Conservation (phyloP, 2,888 invertebrate species). For the Villa cingulata region DNA sequence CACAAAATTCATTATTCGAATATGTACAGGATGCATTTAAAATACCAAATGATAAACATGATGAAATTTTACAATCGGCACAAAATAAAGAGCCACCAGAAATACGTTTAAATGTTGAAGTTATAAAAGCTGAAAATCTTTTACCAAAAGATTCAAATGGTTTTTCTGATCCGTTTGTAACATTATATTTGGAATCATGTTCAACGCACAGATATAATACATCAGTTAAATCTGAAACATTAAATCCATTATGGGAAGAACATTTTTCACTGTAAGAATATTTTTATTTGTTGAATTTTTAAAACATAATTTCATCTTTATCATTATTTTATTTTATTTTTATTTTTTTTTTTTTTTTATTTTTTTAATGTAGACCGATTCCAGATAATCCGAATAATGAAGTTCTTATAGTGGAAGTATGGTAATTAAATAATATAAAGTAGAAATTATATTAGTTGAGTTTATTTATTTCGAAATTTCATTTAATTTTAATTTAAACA, state of each 20-base stretch:
- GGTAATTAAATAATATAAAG: conserved; percentile 44
- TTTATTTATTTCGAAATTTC: too few relatives aligned
- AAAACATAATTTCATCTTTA: too few relatives aligned
- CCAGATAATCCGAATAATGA: conserved; percentile 57
- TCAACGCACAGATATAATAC: conserved; percentile 72
- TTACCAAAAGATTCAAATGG: conserved; percentile 79
- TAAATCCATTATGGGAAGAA: conserved; percentile 93
- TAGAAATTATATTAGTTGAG: too few relatives aligned
- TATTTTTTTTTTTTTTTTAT: conserved; percentile 16
- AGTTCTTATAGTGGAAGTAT: conserved; percentile 65
- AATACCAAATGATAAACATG: conserved; percentile 62
- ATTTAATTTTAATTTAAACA: background rate
- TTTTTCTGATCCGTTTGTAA: conserved; percentile 95
- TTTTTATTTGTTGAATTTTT: conserved; percentile 1
- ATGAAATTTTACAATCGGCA: conserved; percentile 53
- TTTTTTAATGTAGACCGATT: conserved; percentile 47
- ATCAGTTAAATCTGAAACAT: conserved; percentile 77
- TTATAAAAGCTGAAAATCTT: conserved; percentile 74
- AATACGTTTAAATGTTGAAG: conserved; percentile 68
- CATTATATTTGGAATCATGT: conserved; percentile 69
- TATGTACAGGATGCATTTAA: conserved; percentile 67
- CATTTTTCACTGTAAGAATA: conserved; percentile 83
- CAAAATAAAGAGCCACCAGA: conserved; percentile 71
- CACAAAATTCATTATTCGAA: conserved; percentile 52
- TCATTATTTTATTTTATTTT: conserved; percentile 8